Percentiles rank a stretch among this genome's conserved stretches.
Evolutionary conservation across 2,797 vertebrate genomes (phyloP).

Genomic region (Phrynocephalus guinanensis): DNA sequence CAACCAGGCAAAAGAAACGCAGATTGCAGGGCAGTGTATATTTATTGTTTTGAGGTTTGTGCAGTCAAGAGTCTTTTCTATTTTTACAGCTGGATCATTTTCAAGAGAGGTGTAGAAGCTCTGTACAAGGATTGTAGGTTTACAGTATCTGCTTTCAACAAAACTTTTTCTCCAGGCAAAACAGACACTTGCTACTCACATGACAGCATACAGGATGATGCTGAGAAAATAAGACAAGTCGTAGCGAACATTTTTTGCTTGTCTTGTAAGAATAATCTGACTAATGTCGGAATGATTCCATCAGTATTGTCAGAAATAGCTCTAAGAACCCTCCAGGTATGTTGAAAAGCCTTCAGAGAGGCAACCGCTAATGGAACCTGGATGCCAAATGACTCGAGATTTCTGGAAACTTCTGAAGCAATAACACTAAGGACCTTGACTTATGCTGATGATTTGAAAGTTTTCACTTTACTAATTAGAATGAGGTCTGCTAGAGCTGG

Average conservation of each 20-base stretch:
- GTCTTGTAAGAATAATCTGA: constrained; percentile 67
- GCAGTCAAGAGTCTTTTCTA: constrained; percentile 51
- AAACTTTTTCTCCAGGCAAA: constrained; percentile 65
- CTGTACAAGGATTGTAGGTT: constrained; percentile 60
- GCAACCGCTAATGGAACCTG: constrained; percentile 27
- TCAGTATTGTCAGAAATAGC: constrained; percentile 68
- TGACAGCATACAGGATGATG: constrained; percentile 46
- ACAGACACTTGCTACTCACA: constrained; percentile 63
- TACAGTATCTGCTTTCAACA: constrained; percentile 64
- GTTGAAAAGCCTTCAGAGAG: constrained; percentile 56
- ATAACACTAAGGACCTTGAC: constrained; percentile 68
- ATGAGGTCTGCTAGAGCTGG: constrained; percentile 25
- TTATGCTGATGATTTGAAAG: constrained; percentile 47
- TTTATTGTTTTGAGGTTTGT: constrained; percentile 48
- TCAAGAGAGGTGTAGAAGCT: constrained; percentile 28
- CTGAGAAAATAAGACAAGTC: constrained; percentile 64
- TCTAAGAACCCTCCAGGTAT: constrained; percentile 68
- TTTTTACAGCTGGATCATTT: constrained; percentile 55
- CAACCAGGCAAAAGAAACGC: constrained; percentile 40
- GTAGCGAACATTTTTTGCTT: constrained; percentile 66
- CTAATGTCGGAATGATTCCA: constrained; percentile 71
- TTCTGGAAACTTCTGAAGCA: constrained; percentile 61
- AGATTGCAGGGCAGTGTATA: constrained; percentile 23
- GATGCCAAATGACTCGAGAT: constrained; percentile 69
- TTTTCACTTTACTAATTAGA: constrained; percentile 50